Evolutionary conservation across 2,888 invertebrate species (phyloP).

Genomic region (Amphimallon solstitiale): DNA sequence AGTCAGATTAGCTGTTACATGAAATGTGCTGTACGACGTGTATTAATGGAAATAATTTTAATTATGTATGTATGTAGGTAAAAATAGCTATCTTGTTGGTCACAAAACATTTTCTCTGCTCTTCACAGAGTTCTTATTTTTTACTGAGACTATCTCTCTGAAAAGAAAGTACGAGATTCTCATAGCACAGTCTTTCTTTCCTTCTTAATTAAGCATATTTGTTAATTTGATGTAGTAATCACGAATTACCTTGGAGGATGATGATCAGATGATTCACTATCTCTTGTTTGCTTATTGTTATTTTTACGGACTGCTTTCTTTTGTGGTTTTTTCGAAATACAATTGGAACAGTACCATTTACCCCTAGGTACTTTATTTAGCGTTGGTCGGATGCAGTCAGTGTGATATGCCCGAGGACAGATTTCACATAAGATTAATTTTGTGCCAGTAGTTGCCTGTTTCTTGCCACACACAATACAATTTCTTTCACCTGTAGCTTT

Average conservation of each 20-base stretch:
- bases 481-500: slow-evolving; percentile 92
- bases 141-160: too few relatives aligned
- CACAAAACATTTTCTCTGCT: too few relatives aligned
- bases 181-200: too few relatives aligned
- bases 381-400: slow-evolving; percentile 92
- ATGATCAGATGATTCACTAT: slow-evolving; percentile 68
- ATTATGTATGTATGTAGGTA: too few relatives aligned
- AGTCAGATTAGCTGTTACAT: too few relatives aligned
- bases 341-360: slow-evolving; percentile 81
- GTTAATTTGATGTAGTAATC: too few relatives aligned
- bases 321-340: slow-evolving; percentile 83
- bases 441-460: slow-evolving; percentile 64
- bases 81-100: too few relatives aligned
- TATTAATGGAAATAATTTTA: too few relatives aligned
- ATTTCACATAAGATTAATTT: slow-evolving; percentile 87
- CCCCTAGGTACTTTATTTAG: slow-evolving; percentile 73
- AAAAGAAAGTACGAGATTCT: too few relatives aligned
- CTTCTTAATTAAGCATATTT: too few relatives aligned
- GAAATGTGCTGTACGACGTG: too few relatives aligned
- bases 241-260: slow-evolving; percentile 55
- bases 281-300: slow-evolving; percentile 68
- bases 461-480: slow-evolving; percentile 92
- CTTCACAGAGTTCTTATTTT: too few relatives aligned
- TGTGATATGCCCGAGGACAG: slow-evolving; percentile 92
- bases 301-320: slow-evolving; percentile 69